Percentiles rank a stretch among this genome's conserved stretches.
phyloP scores from a whole-genome alignment of 1,140 invertebrate genomes.

The Diorhabda elongata region DNA sequence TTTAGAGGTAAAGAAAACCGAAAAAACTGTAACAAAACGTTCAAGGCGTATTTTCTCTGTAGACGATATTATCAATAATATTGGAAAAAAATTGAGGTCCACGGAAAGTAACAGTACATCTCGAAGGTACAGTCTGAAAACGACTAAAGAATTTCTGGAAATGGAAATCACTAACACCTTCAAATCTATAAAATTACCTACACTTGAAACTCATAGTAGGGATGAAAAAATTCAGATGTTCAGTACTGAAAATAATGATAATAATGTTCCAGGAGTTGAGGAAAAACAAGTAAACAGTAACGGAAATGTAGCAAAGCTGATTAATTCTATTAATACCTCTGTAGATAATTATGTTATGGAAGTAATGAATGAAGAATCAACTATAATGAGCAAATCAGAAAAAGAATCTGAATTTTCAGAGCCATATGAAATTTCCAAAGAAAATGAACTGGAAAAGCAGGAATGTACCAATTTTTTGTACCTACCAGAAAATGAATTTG shows the following conservation, averaged over 20 bases:
- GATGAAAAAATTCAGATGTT: too few species aligned
- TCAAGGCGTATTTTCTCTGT: conserved; percentile 36
- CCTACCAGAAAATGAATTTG: neutral
- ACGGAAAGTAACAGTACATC: conserved; percentile 6
- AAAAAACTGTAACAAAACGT: neutral
- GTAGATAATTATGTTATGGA: too few species aligned
- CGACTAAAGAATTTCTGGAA: conserved; percentile 18
- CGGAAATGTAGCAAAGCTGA: too few species aligned
- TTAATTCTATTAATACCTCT: too few species aligned
- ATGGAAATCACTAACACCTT: conserved; percentile 15
- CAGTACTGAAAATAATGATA: too few species aligned
- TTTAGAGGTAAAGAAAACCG: too few species aligned
- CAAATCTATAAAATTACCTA: neutral
- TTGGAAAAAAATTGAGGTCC: conserved; percentile 25
- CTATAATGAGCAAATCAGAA: neutral
- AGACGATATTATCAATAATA: conserved; percentile 39
- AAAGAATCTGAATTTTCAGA: neutral
- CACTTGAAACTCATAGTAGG: too few species aligned
- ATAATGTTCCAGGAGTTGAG: too few species aligned
- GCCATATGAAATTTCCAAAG: neutral
- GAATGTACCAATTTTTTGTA: too few species aligned
- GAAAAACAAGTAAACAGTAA: too few species aligned
- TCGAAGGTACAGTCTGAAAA: neutral
- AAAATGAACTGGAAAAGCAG: neutral
- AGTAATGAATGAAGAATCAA: too few species aligned